Percentiles rank a stretch among this genome's conserved stretches.
Conservation (phyloP, 1,140 invertebrate genomes). For the Grapholita molesta region DNA sequence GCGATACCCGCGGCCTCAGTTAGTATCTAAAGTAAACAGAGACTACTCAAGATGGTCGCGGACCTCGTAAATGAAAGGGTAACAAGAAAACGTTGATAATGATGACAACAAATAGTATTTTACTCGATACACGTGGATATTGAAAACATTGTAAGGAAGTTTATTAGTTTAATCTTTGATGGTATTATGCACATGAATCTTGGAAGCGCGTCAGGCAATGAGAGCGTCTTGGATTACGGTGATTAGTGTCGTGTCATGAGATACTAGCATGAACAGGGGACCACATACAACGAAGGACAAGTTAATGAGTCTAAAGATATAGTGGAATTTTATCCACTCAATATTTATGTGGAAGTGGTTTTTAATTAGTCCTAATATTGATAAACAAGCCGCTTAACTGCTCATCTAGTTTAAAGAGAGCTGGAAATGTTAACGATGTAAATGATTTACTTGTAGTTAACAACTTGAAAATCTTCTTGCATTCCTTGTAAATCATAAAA, state of each 20-base stretch:
- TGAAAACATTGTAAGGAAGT: not conserved
- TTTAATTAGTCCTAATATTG: constrained; percentile 1
- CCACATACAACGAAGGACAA: not conserved
- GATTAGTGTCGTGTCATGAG: constrained; percentile 3
- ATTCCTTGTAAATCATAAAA: not conserved
- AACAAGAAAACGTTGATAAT: constrained; percentile 1
- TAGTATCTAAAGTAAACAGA: constrained; percentile 3
- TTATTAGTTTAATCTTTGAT: not conserved
- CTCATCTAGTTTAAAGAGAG: not conserved
- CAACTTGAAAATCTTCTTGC: not conserved
- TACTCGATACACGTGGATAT: constrained; percentile 1
- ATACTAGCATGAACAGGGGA: not conserved
- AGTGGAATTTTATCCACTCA: not conserved
- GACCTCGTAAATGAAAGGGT: not conserved
- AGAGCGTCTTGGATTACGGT: not conserved
- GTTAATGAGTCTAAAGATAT: not conserved
- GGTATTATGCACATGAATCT: not conserved
- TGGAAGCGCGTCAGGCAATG: not conserved
- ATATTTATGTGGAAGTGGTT: not conserved
- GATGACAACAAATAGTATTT: constrained; percentile 10
- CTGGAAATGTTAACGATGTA: not conserved
- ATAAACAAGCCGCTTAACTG: not conserved
- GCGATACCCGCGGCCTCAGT: not conserved
- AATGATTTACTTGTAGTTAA: not conserved
- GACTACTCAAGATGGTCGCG: not conserved